Conservation (phyloP, 2,888 invertebrate species). For the Cordilura impudica region DNA sequence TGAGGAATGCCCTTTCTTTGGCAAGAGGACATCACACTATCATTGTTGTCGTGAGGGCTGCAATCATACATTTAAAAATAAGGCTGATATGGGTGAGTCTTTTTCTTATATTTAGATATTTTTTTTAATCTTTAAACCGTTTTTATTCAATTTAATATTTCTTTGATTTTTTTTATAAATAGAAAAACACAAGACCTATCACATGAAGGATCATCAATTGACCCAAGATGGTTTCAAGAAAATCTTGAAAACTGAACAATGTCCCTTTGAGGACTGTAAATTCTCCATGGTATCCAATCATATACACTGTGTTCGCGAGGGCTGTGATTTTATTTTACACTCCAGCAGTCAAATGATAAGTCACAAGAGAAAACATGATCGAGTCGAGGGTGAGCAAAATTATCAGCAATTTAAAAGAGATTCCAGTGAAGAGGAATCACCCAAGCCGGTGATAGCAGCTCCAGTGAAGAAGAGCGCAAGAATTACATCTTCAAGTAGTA, state of each 20-base stretch:
- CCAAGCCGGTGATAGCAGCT: conserved; percentile 60
- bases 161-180: not conserved
- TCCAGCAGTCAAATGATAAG: conserved; percentile 97
- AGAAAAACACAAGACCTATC: conserved; percentile 99
- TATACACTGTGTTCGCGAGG: conserved; percentile 97
- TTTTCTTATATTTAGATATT: not conserved
- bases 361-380: conserved; percentile 98
- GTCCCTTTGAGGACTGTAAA: conserved; percentile 93
- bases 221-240: conserved; percentile 98
- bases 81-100: conserved; percentile 97
- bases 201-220: conserved; percentile 97
- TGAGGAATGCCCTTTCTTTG: conserved; percentile 93
- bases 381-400: conserved; percentile 89
- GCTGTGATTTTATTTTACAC: conserved; percentile 97
- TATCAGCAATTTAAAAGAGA: conserved; percentile 76
- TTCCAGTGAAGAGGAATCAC: conserved; percentile 70
- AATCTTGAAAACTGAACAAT: conserved; percentile 97
- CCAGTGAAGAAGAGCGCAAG: conserved; percentile 51
- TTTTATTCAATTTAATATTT: not conserved
- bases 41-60: conserved; percentile 95
- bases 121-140: not conserved
- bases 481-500: conserved; percentile 42
- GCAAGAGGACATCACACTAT: conserved; percentile 97
- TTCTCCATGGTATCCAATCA: conserved; percentile 98
- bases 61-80: conserved; percentile 98